Base-by-base conservation (phyloP, 1,140 invertebrate genomes). In the Sinella curviseta region DNA sequence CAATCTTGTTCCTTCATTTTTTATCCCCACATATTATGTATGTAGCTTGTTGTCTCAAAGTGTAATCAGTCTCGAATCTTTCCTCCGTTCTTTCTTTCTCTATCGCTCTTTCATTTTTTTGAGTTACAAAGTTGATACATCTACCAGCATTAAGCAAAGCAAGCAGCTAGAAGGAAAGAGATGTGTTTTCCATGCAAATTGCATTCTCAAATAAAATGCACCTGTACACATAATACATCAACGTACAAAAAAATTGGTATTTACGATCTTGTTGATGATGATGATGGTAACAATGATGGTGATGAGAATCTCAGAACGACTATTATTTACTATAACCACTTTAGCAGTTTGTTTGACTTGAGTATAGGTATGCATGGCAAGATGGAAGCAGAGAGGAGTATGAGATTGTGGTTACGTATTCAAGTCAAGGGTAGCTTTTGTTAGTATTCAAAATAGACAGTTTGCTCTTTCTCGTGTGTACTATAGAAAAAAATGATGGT, bases 181-280 rank as follows among this genome's bases (percentile, higher is more conserved):
- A 70, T 70, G 65, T 33, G 65, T 33, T 70, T 70, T 70, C 2
- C 31, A 70, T 70, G 65, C 31, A 70, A 70, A 70, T 70, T 70
- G 24, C 65, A 70, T 30, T 70, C 31, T 60, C 12, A 48, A 48
- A 48, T 48, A 48, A 48, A 20, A 48, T 65, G 57, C 57, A 65
- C 57, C 57, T 65, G 57, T 65, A 26, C 39, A 48, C 39, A 48
- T 48, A 48, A 48, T 48, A 48, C 39, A 12, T 48, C 39, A 48
- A 48, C 20, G 39, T 48, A 48, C 39, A 48, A 48, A 48, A 20
- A 8, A 20, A 48, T 48, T 48, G 39, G 39, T 48, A 48, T 48
- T 48, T 48, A 48, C 39, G 39, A 48, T 48, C 8, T 48, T 48
- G 39, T 48, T 48, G 8, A 48, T 48, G 39, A 48, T 12, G 20